Base-by-base conservation (phyloP, 2,888 invertebrate genomes). In the Cheilosia urbana region DNA sequence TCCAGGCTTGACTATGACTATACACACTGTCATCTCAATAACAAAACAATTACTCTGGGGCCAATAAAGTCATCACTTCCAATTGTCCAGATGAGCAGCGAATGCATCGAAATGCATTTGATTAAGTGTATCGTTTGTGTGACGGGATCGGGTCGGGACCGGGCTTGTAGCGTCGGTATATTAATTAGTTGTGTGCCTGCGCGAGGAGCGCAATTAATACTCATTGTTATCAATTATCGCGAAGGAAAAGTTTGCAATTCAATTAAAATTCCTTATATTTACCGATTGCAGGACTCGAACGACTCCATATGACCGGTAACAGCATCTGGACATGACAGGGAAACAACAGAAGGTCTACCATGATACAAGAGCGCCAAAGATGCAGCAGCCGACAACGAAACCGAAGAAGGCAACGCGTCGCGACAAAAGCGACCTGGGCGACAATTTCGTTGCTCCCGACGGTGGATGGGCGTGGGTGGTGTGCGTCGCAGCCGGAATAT, bases 391-490 rank as follows among this genome's bases (percentile, higher is more conserved):
- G 34, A 51, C 55, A 68, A 40, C 57, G 37, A 65, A 63, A 15
- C 21, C 77, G n/a, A 89, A 89, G 92, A 88, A 93, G 91, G 80
- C 93, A 90, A 88, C 92, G 92, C 88, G 93, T 15, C 88, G 88
- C 76, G 91, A 92, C 80, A 92, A 92, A 81, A 91, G 90, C 47
- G 91, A 92, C 88, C 87, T 92, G 58, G 92, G 92, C 15, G 89
- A 93, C 7, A 94, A 94, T 69, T 96, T 95, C 88, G 91, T 94
- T 57, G 94, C 96, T 0, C 96, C 96, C 0, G 96, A 96, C 90
- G 96, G 96, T 4, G 96, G 96, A 0, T 96, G 96, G 96, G 91
- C 91, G 0, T 96, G 96, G 96, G 93, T 96, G 90, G 93, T 96
- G 21, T 94, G 96, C 37, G 89, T 96, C 6, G 96, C 96, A 4